Base-by-base conservation (phyloP, 92 coral and sea anemone species). In the Epizoanthus ramosus region DNA sequence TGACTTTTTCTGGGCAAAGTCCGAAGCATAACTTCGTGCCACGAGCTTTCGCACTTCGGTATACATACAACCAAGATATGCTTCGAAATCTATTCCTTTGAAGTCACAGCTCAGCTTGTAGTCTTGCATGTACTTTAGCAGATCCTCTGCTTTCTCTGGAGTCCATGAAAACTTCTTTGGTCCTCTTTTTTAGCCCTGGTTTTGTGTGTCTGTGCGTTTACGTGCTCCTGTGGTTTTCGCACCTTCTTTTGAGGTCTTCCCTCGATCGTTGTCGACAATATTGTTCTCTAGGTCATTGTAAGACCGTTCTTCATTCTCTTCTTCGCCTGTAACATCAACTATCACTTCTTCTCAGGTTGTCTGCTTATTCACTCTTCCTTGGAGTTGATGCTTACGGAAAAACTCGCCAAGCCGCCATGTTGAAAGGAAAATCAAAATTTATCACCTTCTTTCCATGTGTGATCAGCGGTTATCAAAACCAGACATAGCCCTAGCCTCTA, bases 71-170 rank as follows among this genome's bases (percentile, higher is more conserved):
- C 1, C 31, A 28, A 28, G 31, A 31, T 80, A 82, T 18, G 89
- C 89, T 64, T 86, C 89, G 28, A 86, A 86, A 80, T 86, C 90
- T 41, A 86, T 81, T 43, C 82, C 87, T 81, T 64, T 80, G 79
- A 80, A 86, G 79, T 86, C 86, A 45, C 89, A 70, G 43, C 35
- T 66, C 24, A 86, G 31, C 80, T 86, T 86, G 81, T 80, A 86
- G 69, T 80, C 84, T 60, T 45, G 31, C 37, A 80, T 45, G 69
- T 79, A 86, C 76, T 80, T 86, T 39, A 86, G 60, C 35, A 80
- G 86, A 24, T 67, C 80, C 50, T 86, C 89, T 7, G 45, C 70
- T 47, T 41, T 64, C 31, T 85, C 88, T 3, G 84, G 19, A 3
- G 85, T 60, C 67, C 79, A 76, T 63, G 88, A 19, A 63, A 85